Base-by-base conservation (phyloP, 2,797 vertebrate species). In the Sebastes variabilis region DNA sequence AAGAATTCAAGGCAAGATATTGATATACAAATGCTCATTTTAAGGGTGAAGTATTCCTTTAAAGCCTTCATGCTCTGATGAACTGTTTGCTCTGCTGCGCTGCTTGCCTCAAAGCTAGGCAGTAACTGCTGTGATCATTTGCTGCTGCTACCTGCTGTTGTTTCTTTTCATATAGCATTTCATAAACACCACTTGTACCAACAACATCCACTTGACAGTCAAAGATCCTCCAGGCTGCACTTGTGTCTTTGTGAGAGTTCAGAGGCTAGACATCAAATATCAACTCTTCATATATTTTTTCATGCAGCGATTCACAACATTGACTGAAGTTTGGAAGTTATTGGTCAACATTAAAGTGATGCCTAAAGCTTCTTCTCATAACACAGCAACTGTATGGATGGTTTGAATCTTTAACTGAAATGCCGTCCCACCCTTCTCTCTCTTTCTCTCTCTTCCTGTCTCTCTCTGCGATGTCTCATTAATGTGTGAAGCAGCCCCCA, bases 401-500 rank as follows among this genome's bases (percentile, higher is more conserved):
- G 27, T 77, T 68, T 70, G 25, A 61, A 52, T 49, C 55, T 73
- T 5, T 49, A 27, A 36, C 56, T 60, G 22, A 66, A 42, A 42
- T 36, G 11, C n/a, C 60, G 6, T 59, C 8, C 9, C 38, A 14
- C 38, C 38, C 38, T 4, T 3, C 6, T 27, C 54, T 34, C n/a
- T 16, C 46, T 6, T 42, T 29, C 46, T 32, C 30, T 20, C 60
- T 22, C 32, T 55, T 11, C 32, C 34, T 24, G 8, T 52, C 66
- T 72, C 56, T 55, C 24, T 55, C 54, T 69, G 20, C 73, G 1
- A 54, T 36, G 72, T 81, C 85, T 90, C 88, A 90, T 92, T 86
- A 88, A 83, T 84, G 81, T 90, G 81, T 85, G 74, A 76, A 86
- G 75, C 72, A 80, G 84, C 77, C 85, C 77, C 62, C 65, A 73